Conservation (phyloP, 2,797 vertebrate genomes). For the Dendrocincla fuliginosa region DNA sequence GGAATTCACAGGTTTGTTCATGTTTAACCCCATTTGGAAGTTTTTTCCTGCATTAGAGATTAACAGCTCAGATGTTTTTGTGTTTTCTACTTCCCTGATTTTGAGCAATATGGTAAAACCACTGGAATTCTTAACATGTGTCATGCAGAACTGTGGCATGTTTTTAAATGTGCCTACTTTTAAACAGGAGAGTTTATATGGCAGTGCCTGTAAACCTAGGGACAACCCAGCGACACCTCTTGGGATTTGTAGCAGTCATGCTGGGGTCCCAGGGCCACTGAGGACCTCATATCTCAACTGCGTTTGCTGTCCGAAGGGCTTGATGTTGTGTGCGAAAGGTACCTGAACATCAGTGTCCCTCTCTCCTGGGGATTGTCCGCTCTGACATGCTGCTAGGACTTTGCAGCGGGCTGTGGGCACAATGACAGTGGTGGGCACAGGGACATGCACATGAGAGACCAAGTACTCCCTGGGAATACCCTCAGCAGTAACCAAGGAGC, state of each 20-base stretch:
- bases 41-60: not conserved
- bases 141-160: not conserved
- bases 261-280: not conserved
- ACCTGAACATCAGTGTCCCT: not conserved
- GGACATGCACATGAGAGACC: fast-evolving
- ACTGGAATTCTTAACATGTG: not conserved
- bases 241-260: fast-evolving
- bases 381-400: not conserved
- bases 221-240: not conserved
- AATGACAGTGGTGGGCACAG: fast-evolving
- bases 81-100: not conserved
- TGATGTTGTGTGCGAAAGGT: not conserved
- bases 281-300: not conserved
- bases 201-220: not conserved
- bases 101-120: not conserved
- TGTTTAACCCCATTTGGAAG: not conserved
- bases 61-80: not conserved
- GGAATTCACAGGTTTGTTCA: conserved; percentile 35
- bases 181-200: not conserved
- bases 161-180: not conserved
- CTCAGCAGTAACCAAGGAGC: not conserved
- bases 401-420: not conserved
- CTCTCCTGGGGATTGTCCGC: fast-evolving
- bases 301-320: not conserved
- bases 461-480: not conserved